Percentiles rank a stretch among this genome's conserved stretches.
Conservation (phyloP, 2,888 invertebrate genomes). For the Zygaena filipendulae region DNA sequence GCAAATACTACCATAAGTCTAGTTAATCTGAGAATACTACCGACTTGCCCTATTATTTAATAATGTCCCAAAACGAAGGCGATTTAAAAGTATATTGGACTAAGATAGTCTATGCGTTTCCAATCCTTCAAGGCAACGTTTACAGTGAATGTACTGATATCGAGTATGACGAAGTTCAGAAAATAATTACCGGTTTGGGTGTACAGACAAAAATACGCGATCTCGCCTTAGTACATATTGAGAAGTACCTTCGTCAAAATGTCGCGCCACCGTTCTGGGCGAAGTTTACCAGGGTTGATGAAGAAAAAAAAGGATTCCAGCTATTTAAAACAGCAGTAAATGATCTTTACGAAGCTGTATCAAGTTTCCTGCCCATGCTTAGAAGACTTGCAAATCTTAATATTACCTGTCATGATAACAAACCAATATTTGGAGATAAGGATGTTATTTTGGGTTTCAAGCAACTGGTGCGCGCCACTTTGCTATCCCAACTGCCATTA, state of each 20-base stretch:
- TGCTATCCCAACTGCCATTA: slow-evolving; percentile 77
- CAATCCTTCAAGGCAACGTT: slow-evolving; percentile 47
- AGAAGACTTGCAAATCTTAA: slow-evolving; percentile 65
- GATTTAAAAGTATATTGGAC: slow-evolving; percentile 51
- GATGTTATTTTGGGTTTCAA: slow-evolving; percentile 70
- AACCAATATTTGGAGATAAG: slow-evolving; percentile 62
- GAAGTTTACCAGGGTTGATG: slow-evolving; percentile 63
- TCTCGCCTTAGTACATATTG: slow-evolving; percentile 53
- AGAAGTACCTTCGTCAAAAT: slow-evolving; percentile 69
- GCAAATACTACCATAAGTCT: too few relatives aligned
- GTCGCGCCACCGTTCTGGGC: slow-evolving; percentile 75
- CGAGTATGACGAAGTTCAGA: slow-evolving; percentile 51
- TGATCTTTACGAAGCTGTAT: slow-evolving; percentile 67
- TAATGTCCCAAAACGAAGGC: slow-evolving; percentile 37
- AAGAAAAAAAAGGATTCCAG: slow-evolving; percentile 71
- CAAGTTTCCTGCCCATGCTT: slow-evolving; percentile 64
- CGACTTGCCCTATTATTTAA: too few relatives aligned
- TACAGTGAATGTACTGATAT: slow-evolving; percentile 39
- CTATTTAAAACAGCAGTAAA: slow-evolving; percentile 75
- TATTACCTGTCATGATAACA: slow-evolving; percentile 44
- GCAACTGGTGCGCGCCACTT: slow-evolving; percentile 71
- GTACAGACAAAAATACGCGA: slow-evolving; percentile 52
- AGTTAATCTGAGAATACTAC: too few relatives aligned
- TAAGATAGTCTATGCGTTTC: slow-evolving; percentile 55
- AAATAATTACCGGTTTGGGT: slow-evolving; percentile 42